Evolutionary conservation across 2,113 vertebrate genomes (phyloP), one percentile per base, ranked within the genome.

Genomic region (Pygoscelis antarcticus): DNA sequence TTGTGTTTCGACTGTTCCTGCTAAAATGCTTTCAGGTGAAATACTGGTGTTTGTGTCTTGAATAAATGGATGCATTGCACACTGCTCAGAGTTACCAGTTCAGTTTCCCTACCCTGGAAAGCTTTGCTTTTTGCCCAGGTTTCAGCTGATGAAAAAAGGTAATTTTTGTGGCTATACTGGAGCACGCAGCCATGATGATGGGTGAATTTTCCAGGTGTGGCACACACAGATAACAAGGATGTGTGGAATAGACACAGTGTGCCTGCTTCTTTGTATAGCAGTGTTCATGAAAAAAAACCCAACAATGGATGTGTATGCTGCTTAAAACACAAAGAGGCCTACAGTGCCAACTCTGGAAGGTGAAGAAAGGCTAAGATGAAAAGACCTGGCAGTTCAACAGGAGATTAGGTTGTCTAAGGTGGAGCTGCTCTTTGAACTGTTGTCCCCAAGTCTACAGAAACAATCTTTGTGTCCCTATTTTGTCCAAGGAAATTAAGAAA

Each of bases 281-380:
- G 2, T n/a, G 19, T 7, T 60, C 36, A 42, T 49, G 21, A 47
- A 62, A 47, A 93, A 47, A 40, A 2, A 1, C 7, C 9, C 27
- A 86, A 18, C 15, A 66, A 78, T 42, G 46, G 51, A 60, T 0
- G 0, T 11, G 5, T 20, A 10, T 16, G 9, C 9, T 36, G 11
- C n/a, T 79, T 66, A 29, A 86, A 88, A 62, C 11, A 76, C 80
- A 66, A 49, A 76, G 4, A 64, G 25, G 10, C 3, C 13, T 75
- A 44, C 49, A 60, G 0, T 47, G 27, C 9, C 1, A 0, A 7
- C 16, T 72, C n/a, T 61, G 34, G 25, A 52, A 87, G 5, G 22
- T 36, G 13, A 87, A 81, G 12, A 66, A 74, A 83, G 21, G 11
- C 5, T 17, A 34, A 68, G 58, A 60, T 5, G 2, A 88, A 74